Evolutionary conservation across 2,888 invertebrate genomes (phyloP), one percentile per base, ranked within the genome.

Genomic region (Ecliptopera silaceata): DNA sequence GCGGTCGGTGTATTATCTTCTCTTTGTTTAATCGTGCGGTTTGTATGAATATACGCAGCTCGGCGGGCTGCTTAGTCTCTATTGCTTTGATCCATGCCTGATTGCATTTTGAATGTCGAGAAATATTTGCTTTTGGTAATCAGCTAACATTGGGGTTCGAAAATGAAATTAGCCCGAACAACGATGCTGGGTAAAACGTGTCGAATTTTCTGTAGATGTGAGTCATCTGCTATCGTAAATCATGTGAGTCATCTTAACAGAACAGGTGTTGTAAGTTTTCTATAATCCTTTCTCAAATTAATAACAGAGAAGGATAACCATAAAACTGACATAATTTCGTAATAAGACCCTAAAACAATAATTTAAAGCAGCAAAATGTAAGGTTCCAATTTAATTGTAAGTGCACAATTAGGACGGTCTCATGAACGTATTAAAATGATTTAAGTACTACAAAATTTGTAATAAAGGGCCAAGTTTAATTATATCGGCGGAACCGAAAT

Each of bases 401-500:
- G 69, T 71, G 66, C 67, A 70, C 71, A 79, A 74, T 74, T 75
- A 77, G 70, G 73, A 60, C 63, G 68, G 69, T 60, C 69, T 61
- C 65, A 66, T 68, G 59, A 57, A 57, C 68, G 73, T 72, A 77
- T 80, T 78, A 74, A 61, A 70, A 70, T 74, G 72, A 77, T 78
- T 77, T 77, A 72, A 82, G 76, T 79, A 78, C 77, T 79, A 77
- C 79, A 80, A 82, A 86, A 83, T 86, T 81, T 69, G 72, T 80
- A 79, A 82, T 85, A 85, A 86, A 80, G 75, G 80, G 72, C 61
- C 50, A 69, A 72, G 67, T 83, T 83, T 85, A 82, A 85, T 88
- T 82, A 80, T 74, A 77, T 79, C 74, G 69, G 70, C 69, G 66
- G 76, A 81, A 80, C 84, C 80, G 80, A 80, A 80, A 79, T 78